Evolutionary conservation across 2,113 vertebrate genomes (phyloP), one percentile per base, ranked within the genome.

Genomic region (Pachycephala philippinensis): DNA sequence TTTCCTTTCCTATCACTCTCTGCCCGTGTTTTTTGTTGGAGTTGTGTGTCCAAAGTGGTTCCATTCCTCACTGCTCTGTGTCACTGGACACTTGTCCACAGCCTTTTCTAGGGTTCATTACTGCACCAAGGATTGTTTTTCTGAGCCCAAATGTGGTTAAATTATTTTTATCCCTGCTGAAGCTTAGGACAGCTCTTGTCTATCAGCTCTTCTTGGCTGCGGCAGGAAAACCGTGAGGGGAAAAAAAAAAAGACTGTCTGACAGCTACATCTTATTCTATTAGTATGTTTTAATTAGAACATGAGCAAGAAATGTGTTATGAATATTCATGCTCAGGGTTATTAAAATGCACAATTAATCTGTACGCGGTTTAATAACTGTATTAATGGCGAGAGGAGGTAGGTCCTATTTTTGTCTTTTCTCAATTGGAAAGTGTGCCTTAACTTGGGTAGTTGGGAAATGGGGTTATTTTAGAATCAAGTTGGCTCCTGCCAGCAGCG

Each of bases 331-430:
- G 95, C 37, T 18, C 19, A n/a, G 63, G 87, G 85, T 96, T 96
- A 97, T 98, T 98, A 98, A 98, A 95, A 97, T 96, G 95, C 97
- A 96, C 96, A 91, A 97, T 98, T 98, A 97, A 97, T 97, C 66
- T 49, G 85, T 72, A 60, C 5, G 54, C n/a, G 44, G 86, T 95
- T 97, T 97, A 97, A 96, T 98, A 97, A 97, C 95, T 91, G 78
- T 97, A 95, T 97, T 97, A 95, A 95, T 93, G 84, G 89, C 22
- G 44, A 53, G 70, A 80, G 68, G 89, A 91, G 87, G 93, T 56
- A 54, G 50, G 19, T 77, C 91, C 86, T 93, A 27, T 84, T 97
- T 95, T 75, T 81, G 84, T 76, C 44, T 4, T 84, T 93, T 84
- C 33, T 57, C 63, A 72, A 28, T 87, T 85, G 84, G 86, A 9